Conservation (phyloP, 2,113 vertebrate species). For the Urocynchramus pylzowi region DNA sequence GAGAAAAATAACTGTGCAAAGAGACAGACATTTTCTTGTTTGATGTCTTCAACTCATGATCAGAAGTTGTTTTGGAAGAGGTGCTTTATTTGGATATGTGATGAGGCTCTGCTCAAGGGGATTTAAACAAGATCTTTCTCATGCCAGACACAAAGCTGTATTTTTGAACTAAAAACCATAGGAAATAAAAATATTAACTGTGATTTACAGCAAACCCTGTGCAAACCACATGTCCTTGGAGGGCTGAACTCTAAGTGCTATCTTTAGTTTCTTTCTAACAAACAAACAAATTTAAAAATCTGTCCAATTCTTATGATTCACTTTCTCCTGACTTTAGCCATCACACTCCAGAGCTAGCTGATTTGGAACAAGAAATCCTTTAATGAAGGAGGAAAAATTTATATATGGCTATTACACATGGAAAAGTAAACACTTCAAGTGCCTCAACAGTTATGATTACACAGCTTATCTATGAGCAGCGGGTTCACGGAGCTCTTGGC, state of each 20-base stretch:
- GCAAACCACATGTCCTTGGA: constrained; percentile 1
- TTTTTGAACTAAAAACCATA: not conserved
- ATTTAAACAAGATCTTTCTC: not conserved
- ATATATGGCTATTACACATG: not conserved
- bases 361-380: not conserved
- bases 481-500: not conserved
- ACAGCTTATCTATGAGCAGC: not conserved
- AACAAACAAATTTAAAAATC: not conserved
- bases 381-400: not conserved
- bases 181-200: constrained; percentile 38
- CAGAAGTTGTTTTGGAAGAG: constrained; percentile 6
- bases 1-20: not conserved
- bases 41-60: constrained; percentile 2
- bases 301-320: not conserved
- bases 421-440: constrained; percentile 3
- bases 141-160: not conserved
- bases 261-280: constrained; percentile 13
- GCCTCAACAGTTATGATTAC: not conserved
- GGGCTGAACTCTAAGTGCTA: not conserved
- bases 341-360: not conserved
- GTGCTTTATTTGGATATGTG: not conserved
- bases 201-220: not conserved
- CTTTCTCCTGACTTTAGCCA: constrained; percentile 9
- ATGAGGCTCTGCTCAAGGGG: not conserved
- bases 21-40: not conserved